Conservation (phyloP, 1,140 invertebrate genomes). For the Lordiphosa clarofinis region DNA sequence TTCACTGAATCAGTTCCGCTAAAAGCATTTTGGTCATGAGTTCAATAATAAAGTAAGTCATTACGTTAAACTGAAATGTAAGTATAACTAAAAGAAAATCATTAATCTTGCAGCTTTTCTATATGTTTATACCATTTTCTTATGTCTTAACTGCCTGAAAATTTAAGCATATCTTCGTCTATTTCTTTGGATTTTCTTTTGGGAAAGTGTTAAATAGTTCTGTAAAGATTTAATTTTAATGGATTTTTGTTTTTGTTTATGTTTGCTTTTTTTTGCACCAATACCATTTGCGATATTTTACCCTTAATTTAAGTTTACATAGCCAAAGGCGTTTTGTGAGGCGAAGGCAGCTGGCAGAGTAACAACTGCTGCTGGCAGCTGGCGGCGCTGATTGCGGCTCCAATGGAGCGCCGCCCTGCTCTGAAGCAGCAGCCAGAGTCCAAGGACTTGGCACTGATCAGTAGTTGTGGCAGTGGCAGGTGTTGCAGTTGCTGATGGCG, state of each 20-base stretch:
- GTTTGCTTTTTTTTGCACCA: slow-evolving; percentile 60
- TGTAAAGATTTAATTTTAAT: slow-evolving; percentile 1
- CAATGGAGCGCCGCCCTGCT: slow-evolving; percentile 39
- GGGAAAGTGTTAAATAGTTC: not conserved
- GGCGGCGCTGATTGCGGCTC: slow-evolving; percentile 21
- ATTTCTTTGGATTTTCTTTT: not conserved
- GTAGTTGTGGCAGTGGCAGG: slow-evolving; percentile 1
- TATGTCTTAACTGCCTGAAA: not conserved
- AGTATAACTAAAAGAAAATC: too few species aligned
- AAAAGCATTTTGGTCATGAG: too few species aligned
- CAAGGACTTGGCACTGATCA: slow-evolving; percentile 6
- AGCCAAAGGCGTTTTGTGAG: slow-evolving; percentile 54
- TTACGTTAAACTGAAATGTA: too few species aligned
- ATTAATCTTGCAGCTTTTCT: slow-evolving; percentile 44
- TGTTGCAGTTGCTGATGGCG: slow-evolving; percentile 30
- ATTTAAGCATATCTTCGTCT: not conserved
- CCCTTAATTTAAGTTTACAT: slow-evolving; percentile 79
- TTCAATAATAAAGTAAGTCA: too few species aligned
- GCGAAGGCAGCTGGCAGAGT: slow-evolving; percentile 43
- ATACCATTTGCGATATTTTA: slow-evolving; percentile 80
- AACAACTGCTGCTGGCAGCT: slow-evolving; percentile 38
- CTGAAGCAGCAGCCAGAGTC: slow-evolving; percentile 15
- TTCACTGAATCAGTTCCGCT: too few species aligned
- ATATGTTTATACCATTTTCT: slow-evolving; percentile 10
- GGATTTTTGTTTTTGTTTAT: not conserved